A percentile compares a stretch with the other conserved stretches of the same genome.
Conservation (phyloP, 2,888 invertebrate genomes). For the Eupithecia abbreviata region DNA sequence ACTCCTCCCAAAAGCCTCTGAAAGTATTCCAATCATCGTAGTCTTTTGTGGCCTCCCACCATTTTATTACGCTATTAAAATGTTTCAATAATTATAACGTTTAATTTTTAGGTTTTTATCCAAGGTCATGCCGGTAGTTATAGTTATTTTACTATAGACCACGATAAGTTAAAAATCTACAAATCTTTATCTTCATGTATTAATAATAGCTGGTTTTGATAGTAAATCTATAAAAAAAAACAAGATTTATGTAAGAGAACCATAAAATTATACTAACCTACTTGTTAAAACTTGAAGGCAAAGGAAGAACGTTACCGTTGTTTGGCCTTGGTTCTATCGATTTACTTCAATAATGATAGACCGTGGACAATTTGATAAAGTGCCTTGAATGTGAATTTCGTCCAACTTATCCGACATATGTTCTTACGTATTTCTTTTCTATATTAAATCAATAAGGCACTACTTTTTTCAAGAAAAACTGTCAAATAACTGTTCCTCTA, state of each 20-base stretch:
- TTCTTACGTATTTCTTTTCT: background rate
- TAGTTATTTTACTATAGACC: too few species aligned
- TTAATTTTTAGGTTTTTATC: too few species aligned
- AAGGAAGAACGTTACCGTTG: background rate
- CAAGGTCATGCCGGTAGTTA: too few species aligned
- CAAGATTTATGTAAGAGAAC: background rate
- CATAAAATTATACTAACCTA: too few species aligned
- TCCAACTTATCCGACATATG: background rate
- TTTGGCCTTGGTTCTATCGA: background rate
- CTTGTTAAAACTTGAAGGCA: background rate
- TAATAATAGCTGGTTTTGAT: too few species aligned
- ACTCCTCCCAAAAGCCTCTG: background rate
- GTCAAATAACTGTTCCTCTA: background rate
- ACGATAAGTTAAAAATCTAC: too few species aligned
- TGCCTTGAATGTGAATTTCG: background rate
- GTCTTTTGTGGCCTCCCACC: too few species aligned
- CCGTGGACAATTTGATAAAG: background rate
- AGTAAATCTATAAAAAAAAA: background rate
- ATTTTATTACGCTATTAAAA: too few species aligned
- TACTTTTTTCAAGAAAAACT: background rate
- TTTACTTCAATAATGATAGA: background rate
- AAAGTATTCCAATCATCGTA: too few species aligned
- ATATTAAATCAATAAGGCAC: background rate
- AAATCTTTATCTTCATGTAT: too few species aligned
- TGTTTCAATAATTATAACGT: too few species aligned